Evolutionary conservation across 2,113 vertebrate genomes (phyloP), one percentile per base, ranked within the genome.

Genomic region (Istiophorus platypterus): DNA sequence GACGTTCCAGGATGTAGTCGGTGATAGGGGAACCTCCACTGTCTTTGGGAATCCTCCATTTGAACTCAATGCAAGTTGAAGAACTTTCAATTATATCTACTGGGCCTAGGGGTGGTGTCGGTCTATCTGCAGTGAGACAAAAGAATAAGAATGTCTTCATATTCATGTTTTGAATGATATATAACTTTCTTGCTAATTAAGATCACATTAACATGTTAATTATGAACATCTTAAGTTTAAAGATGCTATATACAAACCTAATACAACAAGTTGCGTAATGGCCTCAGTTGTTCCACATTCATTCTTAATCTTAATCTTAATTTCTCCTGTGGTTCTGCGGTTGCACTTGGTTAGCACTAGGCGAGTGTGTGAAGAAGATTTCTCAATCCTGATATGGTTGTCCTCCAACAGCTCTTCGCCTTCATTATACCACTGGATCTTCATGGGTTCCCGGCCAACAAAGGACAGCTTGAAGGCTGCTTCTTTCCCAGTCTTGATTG

Each of bases 281-380:
- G 95, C 95, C 59, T 96, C 95, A 69, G 74, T 76, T 10, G 83
- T 86, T 26, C 97, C 97, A 52, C 93, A 96, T 80, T 97, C 90
- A 1, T 97, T 98, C 89, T 93, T 97, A 84, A 97, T 92, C 42
- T 93, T 97, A 76, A 97, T 80, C 86, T 96, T 96, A 85, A 98
- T 96, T 85, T 93, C 95, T 73, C 96, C 98, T 5, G 93, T 57
- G 65, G 94, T 95, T 91, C 93, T 96, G 78, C 96, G 95, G 41
- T 89, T 52, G 0, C 94, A 88, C 37, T 94, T 97, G 72, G 93
- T 91, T 41, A 97, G 92, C 47, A 94, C 89, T 42, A 98, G 94
- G 2, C 88, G 88, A 1, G 92, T 95, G 59, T 93, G 94, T 64
- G 88, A 76, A 0, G 92, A 89, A 0, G 94, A 93, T 76, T 90